Base-by-base conservation (phyloP, 2,113 vertebrate species). In the Hemiscyllium ocellatum region DNA sequence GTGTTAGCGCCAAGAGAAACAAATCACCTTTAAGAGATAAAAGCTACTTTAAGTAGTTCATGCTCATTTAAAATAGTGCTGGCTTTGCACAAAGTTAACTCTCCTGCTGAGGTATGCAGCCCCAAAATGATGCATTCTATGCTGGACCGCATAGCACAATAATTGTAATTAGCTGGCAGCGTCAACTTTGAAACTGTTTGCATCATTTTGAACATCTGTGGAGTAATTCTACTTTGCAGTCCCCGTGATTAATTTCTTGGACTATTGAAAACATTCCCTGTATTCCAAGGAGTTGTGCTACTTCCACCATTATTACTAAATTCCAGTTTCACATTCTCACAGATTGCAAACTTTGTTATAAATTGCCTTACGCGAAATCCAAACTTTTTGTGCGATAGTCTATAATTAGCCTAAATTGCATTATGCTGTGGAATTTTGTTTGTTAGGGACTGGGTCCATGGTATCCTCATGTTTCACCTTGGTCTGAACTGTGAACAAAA, bases 371-470 rank as follows among this genome's bases (percentile, higher is more conserved):
- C 66, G 24, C 15, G 66, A 42, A 70, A 70, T 70, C 37, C 66
- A 94, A 94, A 94, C 22, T 70, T 47, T 47, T 3, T 70, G 29
- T 94, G 66, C 26, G 20, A 42, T 24, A 70, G 26, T 68, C 93
- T 94, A 37, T 47, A 70, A 94, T 94, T 70, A 70, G 50, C 20
- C 93, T 70, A 94, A 94, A 94, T 94, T 94, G n/a, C 10, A 24
- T 24, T 69, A 37, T 94, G 61, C 8, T 94, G 91, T 66, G n/a
- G 20, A 94, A 47, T 50, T 69, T n/a, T 29, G 10, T 61, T 90
- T 15, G 65, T 90, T 65, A n/a, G 1, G 26, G 33, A 90, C 87
- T 29, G 56, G 1, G 24, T 90, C 17, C 56, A 33, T 33, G 5
- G 52, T n/a, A 17, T 33, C 29, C 13, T n/a, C 52, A 90, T 90